These are phyloP conservation scores for Sipha flava DNA, from an alignment of 1,140 invertebrate genomes.

Conservation along the genomic window DNA sequence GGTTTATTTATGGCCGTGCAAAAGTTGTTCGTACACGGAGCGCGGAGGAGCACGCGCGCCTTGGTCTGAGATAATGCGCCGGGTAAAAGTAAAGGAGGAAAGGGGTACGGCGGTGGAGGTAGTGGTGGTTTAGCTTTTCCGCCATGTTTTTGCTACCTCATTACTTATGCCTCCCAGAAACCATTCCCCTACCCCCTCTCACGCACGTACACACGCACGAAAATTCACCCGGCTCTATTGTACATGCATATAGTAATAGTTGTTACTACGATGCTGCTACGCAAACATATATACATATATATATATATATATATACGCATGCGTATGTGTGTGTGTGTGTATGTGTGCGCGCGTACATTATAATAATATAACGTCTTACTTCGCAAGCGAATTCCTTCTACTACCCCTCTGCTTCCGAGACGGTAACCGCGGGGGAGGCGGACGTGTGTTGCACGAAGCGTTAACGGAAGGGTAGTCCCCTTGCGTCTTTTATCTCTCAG, in stretches of 20 bases:
- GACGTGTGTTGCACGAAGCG: no score
- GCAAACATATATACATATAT: background rate
- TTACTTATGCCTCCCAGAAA: constrained; percentile 29
- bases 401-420: background rate
- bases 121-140: constrained; percentile 24
- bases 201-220: no score
- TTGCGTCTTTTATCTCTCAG: background rate
- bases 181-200: background rate
- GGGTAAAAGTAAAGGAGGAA: constrained; percentile 19
- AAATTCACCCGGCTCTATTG: background rate
- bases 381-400: background rate
- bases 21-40: background rate
- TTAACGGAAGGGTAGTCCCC: background rate
- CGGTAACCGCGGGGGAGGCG: no score
- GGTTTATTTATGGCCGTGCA: constrained; percentile 25
- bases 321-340: no score
- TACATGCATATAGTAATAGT: background rate
- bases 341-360: background rate
- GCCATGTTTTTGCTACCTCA: constrained; percentile 32
- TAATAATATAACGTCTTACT: constrained; percentile 20
- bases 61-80: constrained; percentile 8
- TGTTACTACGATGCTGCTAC: no score
- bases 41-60: background rate
- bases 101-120: background rate
- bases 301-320: background rate